A percentile compares a stretch with the other conserved stretches of the same genome.
phyloP scores from a whole-genome alignment of 2,888 invertebrate genomes.

The Phanerotoma sp. region DNA sequence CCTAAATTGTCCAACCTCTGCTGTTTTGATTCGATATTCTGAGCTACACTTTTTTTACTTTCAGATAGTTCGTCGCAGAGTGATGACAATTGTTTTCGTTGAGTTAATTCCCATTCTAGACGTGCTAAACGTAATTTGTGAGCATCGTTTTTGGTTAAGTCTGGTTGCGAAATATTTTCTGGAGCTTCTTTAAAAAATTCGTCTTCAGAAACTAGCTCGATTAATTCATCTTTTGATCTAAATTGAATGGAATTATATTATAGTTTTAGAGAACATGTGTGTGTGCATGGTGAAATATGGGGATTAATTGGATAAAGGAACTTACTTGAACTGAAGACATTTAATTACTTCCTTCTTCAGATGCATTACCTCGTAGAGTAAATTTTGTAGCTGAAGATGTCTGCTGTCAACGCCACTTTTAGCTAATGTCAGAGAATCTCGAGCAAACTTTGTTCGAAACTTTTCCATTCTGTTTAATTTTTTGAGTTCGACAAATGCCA shows the following conservation, averaged over 20 bases:
- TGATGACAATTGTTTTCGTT: slow-evolving; percentile 79
- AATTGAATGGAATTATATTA: too few species aligned
- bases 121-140: slow-evolving; percentile 84
- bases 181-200: slow-evolving; percentile 85
- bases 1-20: slow-evolving; percentile 78
- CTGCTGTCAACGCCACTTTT: slow-evolving; percentile 89
- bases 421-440: slow-evolving; percentile 79
- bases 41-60: slow-evolving; percentile 74
- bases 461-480: slow-evolving; percentile 90
- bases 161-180: slow-evolving; percentile 65
- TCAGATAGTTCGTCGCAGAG: slow-evolving; percentile 74
- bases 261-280: background rate
- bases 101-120: slow-evolving; percentile 88
- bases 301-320: slow-evolving; percentile 22
- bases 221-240: slow-evolving; percentile 90
- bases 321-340: slow-evolving; percentile 88
- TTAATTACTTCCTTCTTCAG: slow-evolving; percentile 92
- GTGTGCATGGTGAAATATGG: too few species aligned
- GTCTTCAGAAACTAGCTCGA: slow-evolving; percentile 80
- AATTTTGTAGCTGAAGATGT: slow-evolving; percentile 87
- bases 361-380: slow-evolving; percentile 92
- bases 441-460: slow-evolving; percentile 77
- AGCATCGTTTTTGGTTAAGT: slow-evolving; percentile 67
- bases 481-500: slow-evolving; percentile 80
- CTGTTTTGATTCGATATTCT: slow-evolving; percentile 73